Conservation (phyloP, 2,888 invertebrate species). For the Timema podura region DNA sequence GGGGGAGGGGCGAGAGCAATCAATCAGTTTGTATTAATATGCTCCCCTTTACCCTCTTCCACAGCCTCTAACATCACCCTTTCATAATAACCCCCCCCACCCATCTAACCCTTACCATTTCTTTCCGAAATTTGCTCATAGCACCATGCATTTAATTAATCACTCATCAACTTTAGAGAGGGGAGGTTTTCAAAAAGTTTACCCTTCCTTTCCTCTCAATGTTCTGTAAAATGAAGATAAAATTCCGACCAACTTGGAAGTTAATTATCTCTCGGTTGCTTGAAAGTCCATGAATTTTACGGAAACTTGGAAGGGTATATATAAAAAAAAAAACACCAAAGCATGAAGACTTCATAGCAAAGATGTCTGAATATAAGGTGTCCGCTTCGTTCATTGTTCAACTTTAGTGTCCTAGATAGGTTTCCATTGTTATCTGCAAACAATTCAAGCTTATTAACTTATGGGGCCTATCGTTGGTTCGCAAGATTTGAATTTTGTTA, state of each 20-base stretch:
- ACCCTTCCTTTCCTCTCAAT: background rate
- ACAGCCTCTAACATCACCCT: background rate
- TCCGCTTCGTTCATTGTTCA: no score
- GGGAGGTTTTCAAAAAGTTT: constrained; percentile 9
- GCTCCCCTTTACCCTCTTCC: background rate
- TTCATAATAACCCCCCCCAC: background rate
- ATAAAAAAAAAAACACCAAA: no score
- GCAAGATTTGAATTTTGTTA: no score
- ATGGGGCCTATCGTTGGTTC: no score
- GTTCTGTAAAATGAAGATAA: constrained; percentile 9
- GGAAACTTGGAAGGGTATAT: no score
- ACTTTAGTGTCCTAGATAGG: no score
- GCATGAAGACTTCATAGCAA: no score
- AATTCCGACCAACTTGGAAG: constrained; percentile 6
- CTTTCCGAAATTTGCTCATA: background rate
- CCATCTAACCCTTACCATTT: background rate
- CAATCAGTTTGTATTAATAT: constrained; percentile 14
- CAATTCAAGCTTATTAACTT: no score
- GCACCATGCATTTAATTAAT: constrained; percentile 15
- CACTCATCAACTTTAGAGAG: constrained; percentile 14
- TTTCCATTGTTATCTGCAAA: no score
- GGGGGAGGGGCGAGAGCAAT: background rate
- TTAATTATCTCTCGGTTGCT: constrained; percentile 7
- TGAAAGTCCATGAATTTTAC: no score
- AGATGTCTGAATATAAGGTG: no score